Evolutionary conservation across 1,140 invertebrate species (phyloP).

Genomic region (Teleogryllus occipitalis): DNA sequence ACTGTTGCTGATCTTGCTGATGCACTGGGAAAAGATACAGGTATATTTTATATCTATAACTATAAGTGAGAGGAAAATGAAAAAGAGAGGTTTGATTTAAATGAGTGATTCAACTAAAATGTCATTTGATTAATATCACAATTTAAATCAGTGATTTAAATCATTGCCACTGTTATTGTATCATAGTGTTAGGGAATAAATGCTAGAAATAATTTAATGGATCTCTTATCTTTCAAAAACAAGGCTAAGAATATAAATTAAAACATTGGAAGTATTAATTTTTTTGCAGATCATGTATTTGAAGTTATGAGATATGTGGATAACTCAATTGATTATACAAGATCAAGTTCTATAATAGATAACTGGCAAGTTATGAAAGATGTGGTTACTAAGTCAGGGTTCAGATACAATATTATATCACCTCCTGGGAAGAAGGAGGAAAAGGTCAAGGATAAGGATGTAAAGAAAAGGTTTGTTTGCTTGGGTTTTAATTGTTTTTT

Average conservation of each 20-base stretch:
- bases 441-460: constrained; percentile 34
- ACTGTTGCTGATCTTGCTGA: constrained; percentile 62
- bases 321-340: constrained; percentile 45
- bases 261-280: constrained; percentile 19
- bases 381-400: constrained; percentile 55
- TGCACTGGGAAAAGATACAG: constrained; percentile 38
- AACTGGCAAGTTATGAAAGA: constrained; percentile 50
- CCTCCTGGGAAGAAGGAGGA: constrained; percentile 36
- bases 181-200: not conserved
- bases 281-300: constrained; percentile 54
- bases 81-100: too few species aligned
- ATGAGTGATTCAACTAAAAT: not conserved
- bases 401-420: constrained; percentile 44
- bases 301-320: constrained; percentile 58
- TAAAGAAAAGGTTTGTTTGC: constrained; percentile 22
- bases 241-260: constrained; percentile 13
- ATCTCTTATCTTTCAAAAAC: not conserved
- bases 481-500: not conserved
- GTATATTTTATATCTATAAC: constrained; percentile 26
- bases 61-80: too few species aligned
- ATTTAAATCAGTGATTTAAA: not conserved
- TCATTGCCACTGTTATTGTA: not conserved
- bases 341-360: constrained; percentile 38
- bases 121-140: constrained; percentile 17
- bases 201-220: not conserved